Percentiles rank a stretch among this genome's conserved stretches.
These are phyloP conservation scores for Drosophila pegasa DNA, from an alignment of 2,888 invertebrate genomes.

Conservation along the genomic window DNA sequence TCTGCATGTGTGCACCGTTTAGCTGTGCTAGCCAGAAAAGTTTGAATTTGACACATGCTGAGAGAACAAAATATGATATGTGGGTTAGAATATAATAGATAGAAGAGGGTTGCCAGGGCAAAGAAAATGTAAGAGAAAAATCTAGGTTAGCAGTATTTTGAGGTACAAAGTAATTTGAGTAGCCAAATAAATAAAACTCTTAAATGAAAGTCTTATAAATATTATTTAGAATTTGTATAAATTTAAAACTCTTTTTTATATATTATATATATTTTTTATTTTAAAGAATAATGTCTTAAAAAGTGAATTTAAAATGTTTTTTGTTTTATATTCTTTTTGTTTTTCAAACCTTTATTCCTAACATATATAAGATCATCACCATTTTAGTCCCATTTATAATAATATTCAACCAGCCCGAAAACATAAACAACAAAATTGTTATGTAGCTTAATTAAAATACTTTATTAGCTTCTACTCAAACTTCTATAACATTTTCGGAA, in stretches of 20 bases:
- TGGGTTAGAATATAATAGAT: slow-evolving; percentile 4
- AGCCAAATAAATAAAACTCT: slow-evolving; percentile 1
- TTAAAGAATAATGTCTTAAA: no score
- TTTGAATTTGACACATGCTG: slow-evolving; percentile 36
- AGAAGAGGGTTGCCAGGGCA: neutral
- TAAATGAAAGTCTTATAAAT: no score
- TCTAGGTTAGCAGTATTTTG: no score
- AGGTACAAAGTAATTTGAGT: neutral
- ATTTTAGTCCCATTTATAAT: no score
- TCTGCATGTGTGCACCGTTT: slow-evolving; percentile 52
- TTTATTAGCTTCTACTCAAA: slow-evolving; percentile 18
- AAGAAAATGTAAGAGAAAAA: neutral
- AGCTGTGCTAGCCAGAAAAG: slow-evolving; percentile 47
- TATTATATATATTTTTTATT: no score
- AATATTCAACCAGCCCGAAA: no score
- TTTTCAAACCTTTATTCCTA: no score
- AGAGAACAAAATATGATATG: slow-evolving; percentile 1
- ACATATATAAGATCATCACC: no score
- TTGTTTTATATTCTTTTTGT: no score
- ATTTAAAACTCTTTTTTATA: no score
- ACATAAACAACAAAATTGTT: neutral
- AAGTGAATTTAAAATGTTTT: no score
- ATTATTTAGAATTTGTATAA: no score
- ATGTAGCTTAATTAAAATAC: slow-evolving; percentile 3
- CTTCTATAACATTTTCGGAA: neutral